These are phyloP conservation scores for Spatulosminthurus flaviceps DNA, from an alignment of 2,888 invertebrate genomes.

Conservation along the genomic window DNA sequence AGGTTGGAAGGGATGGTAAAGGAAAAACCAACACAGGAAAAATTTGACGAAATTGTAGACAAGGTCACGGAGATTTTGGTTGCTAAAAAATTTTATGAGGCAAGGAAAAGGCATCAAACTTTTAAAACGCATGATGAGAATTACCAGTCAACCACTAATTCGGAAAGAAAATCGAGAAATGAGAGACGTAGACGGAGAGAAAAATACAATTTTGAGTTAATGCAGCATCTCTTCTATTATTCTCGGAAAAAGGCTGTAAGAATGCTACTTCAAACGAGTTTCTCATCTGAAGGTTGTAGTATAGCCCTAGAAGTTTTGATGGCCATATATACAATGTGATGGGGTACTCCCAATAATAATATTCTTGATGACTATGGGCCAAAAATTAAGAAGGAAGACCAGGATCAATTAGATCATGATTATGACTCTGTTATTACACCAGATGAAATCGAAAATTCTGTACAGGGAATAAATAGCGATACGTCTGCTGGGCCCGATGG, in stretches of 20 bases:
- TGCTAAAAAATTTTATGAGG: too few relatives aligned
- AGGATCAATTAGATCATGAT: background rate
- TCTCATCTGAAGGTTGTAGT: background rate
- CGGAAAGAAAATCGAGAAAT: background rate
- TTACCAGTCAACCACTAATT: too few relatives aligned
- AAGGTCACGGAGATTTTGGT: too few relatives aligned
- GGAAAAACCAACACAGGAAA: too few relatives aligned
- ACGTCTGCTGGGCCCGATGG: background rate
- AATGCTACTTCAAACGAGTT: background rate
- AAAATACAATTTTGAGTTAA: conserved; percentile 12
- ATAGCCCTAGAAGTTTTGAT: background rate
- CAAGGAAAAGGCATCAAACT: too few relatives aligned
- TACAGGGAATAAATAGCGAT: background rate
- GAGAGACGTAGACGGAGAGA: background rate
- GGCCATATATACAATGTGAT: background rate
- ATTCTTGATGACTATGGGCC: background rate
- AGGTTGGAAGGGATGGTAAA: too few relatives aligned
- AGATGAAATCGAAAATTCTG: background rate
- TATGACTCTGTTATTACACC: background rate
- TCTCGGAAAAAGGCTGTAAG: background rate
- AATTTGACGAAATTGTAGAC: too few relatives aligned
- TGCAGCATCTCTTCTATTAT: background rate
- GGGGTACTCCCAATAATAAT: background rate
- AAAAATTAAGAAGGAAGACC: background rate
- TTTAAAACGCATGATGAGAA: too few relatives aligned